Evolutionary conservation across 2,113 vertebrate genomes (phyloP).

Genomic region (Meles meles): DNA sequence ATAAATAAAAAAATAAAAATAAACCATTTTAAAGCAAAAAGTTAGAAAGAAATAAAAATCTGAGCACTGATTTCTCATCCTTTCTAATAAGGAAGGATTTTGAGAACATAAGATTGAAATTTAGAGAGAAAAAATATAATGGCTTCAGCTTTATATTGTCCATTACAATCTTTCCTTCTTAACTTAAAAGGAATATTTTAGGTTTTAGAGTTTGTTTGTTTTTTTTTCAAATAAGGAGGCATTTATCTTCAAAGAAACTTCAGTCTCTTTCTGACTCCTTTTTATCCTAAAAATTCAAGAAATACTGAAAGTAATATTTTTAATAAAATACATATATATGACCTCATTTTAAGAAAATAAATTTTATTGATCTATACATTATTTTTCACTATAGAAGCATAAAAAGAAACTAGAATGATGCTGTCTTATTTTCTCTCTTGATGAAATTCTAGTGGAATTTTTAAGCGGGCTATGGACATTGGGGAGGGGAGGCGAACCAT

Average conservation of each 20-base stretch:
- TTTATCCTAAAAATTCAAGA: not conserved
- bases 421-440: not conserved
- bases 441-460: not conserved
- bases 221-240: not conserved
- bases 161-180: not conserved
- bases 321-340: not conserved
- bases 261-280: not conserved
- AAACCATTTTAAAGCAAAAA: not conserved
- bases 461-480: no score
- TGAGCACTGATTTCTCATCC: not conserved
- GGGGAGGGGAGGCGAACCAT: no score
- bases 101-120: not conserved
- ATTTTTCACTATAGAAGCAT: not conserved
- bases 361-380: not conserved
- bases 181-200: not conserved
- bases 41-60: not conserved
- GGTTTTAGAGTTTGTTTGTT: not conserved
- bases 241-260: not conserved
- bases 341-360: not conserved
- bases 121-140: not conserved
- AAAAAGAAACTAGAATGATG: not conserved
- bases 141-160: not conserved
- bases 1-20: conserved; percentile 1
- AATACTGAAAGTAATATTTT: not conserved
- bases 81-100: not conserved